Evolutionary conservation across 2,797 vertebrate species (phyloP), one percentile per base, ranked within the genome.

Genomic region (Hypotaenidia philippensis): DNA sequence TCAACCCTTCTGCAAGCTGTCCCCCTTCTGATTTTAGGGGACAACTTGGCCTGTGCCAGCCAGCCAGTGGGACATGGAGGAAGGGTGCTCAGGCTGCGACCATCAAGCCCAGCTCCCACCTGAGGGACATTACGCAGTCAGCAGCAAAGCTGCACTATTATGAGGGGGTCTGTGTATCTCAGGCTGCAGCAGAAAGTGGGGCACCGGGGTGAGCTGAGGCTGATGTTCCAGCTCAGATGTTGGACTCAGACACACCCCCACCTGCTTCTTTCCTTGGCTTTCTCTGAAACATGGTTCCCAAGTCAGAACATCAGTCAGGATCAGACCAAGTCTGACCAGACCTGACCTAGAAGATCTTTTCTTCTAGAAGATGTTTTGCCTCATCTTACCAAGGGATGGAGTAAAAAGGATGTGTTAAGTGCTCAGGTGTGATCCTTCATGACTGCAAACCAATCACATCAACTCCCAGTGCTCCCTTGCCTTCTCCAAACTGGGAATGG

Each of bases 121-220:
- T 1, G 19, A 65, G 25, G 7, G 22, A 23, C 2, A 4, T 26
- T 38, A 2, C 0, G 2, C 21, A 13, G 8, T 76, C 8, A 6
- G 13, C 45, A 64, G 45, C 0, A 0, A 23, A 22, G 16, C 47
- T 78, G 56, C 36, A 8, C 10, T 50, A 41, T 6, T 34, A 29
- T 38, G 31, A 75, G 20, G 34, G 57, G 65, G 31, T 50, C 57
- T 56, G 22, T 50, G 29, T 41, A 13, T 31, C 40, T 44, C 47
- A 27, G 63, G n/a, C 47, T 57, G 63, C 75, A 31, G 64, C 47
- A 69, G 60, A 38, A 72, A 9, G 2, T 5, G 26, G n/a, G 34
- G 10, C 22, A 29, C 57, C 0, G 1, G 6, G 41, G 19, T 59
- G 11, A 65, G 29, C n/a, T 45, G 69, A 50, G 50, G 25, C 34